phyloP scores from a whole-genome alignment of 2,888 invertebrate species.

The Nudaria mundana region DNA sequence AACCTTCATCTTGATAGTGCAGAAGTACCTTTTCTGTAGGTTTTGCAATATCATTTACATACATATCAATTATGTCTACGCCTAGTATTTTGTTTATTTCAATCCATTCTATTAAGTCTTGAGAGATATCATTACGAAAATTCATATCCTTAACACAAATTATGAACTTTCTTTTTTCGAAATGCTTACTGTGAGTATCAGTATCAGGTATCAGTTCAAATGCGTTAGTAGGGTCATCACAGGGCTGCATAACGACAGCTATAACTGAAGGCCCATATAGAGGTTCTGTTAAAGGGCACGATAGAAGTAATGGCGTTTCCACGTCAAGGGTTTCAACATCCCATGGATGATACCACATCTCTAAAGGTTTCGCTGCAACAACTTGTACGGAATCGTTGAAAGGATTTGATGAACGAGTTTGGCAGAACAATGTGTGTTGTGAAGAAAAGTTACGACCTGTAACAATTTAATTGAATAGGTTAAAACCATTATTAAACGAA shows the following conservation, averaged over 20 bases:
- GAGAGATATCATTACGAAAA: slow-evolving; percentile 83
- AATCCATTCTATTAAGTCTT: slow-evolving; percentile 85
- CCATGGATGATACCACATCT: slow-evolving; percentile 85
- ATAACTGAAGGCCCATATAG: slow-evolving; percentile 60
- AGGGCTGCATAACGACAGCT: slow-evolving; percentile 75
- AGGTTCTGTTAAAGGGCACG: slow-evolving; percentile 81
- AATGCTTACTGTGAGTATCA: too few species aligned
- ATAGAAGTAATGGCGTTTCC: slow-evolving; percentile 82
- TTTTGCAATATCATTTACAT: slow-evolving; percentile 81
- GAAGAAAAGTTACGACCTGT: slow-evolving; percentile 64
- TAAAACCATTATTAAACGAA: too few species aligned
- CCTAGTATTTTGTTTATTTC: slow-evolving; percentile 85
- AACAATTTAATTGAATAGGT: slow-evolving; percentile 33
- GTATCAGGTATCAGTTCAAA: slow-evolving; percentile 50
- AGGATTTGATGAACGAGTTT: slow-evolving; percentile 64
- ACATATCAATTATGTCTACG: slow-evolving; percentile 84
- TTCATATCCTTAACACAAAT: slow-evolving; percentile 88
- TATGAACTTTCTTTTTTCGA: slow-evolving; percentile 74
- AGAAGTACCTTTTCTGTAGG: slow-evolving; percentile 78
- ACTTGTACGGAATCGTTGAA: slow-evolving; percentile 72
- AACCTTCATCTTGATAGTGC: slow-evolving; percentile 76
- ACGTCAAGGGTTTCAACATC: slow-evolving; percentile 64
- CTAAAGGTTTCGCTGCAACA: slow-evolving; percentile 78
- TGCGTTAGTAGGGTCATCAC: slow-evolving; percentile 67
- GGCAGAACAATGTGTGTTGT: slow-evolving; percentile 75